phyloP scores from a whole-genome alignment of 2,797 vertebrate species.

The Graptemys geographica region DNA sequence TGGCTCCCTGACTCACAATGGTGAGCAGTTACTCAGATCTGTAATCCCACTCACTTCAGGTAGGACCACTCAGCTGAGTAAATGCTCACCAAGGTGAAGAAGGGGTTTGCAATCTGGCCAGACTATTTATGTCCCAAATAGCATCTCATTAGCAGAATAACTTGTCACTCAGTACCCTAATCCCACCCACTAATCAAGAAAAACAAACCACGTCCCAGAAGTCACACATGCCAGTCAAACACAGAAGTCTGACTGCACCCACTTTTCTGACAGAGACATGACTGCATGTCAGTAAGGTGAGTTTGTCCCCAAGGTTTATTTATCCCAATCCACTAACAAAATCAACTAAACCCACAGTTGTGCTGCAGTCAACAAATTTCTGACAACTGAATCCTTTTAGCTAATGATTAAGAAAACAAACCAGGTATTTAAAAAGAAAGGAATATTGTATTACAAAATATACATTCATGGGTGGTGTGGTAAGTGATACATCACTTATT shows the following conservation, averaged over 20 bases:
- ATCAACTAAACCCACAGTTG: background rate
- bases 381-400: background rate
- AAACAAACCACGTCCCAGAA: background rate
- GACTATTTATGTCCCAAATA: background rate
- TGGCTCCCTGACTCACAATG: background rate
- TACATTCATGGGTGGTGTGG: background rate
- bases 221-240: background rate
- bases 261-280: background rate
- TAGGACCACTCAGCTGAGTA: background rate
- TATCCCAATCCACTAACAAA: background rate
- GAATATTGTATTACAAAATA: background rate
- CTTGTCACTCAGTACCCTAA: background rate
- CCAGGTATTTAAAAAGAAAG: background rate
- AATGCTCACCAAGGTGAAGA: accelerated
- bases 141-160: background rate
- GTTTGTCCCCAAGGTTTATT: background rate
- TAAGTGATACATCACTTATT: background rate
- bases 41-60: background rate
- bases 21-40: background rate
- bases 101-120: background rate
- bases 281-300: background rate
- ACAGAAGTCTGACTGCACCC: background rate
- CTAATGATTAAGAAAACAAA: background rate
- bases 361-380: background rate
- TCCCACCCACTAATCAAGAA: background rate